Evolutionary conservation across 2,888 invertebrate species (phyloP), one percentile per base, ranked within the genome.

Genomic region (Amblyteles armatorius): DNA sequence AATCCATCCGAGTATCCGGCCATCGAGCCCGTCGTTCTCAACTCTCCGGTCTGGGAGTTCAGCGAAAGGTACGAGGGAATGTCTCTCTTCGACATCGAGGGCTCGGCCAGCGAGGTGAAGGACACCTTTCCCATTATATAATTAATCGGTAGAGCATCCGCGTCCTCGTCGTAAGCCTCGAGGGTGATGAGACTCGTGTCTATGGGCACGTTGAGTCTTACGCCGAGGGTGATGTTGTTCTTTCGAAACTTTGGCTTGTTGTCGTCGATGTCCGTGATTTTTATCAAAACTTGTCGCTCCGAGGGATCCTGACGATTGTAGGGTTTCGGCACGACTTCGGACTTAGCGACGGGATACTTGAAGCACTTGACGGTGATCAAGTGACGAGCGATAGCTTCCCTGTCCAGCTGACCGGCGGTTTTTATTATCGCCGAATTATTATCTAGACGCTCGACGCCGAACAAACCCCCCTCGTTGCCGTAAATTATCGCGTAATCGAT

Each of bases 401-500:
- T 94, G 91, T 97, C 97, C 0, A 97, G 92, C 60, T 96, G 94
- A 5, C 95, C 95, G 0, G 94, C 95, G 0, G 96, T 95, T 77
- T 94, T 94, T 11, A 97, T 94, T 0, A 96, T 90, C 0, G 96
- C 97, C 79, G 95, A 94, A 90, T 96, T 97, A 72, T 96, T 95
- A 4, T 95, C 95, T 0, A 95, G 95, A 3, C 97, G 94, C 87
- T 96, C 95, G 0, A 97, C 94, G 22, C 94, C 94, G 86, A 97
- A 95, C 0, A 96, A 92, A 7, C 95, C 95, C 40, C 95, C 95
- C 82, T 97, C 96, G 90, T 97, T 97, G 1, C 97, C 97, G 90
- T 96, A 96, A 76, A 95, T 96, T 19, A 97, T 97, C 0, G 95
- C 94, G 88, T 97, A 97, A 89, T 97, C 96, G 82, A 97, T 96